Conservation (phyloP, 2,113 vertebrate species). For the Hydrochoerus hydrochaeris region DNA sequence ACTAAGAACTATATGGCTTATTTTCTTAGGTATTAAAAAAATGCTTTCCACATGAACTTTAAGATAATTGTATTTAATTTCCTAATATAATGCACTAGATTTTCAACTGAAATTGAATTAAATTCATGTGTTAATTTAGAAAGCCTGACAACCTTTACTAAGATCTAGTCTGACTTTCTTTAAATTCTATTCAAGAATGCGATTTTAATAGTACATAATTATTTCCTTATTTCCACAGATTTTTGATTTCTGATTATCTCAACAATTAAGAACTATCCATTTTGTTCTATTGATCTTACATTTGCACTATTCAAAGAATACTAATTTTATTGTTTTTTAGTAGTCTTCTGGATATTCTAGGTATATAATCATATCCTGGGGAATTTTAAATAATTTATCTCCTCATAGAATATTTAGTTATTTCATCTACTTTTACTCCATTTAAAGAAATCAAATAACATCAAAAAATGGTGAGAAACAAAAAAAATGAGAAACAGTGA, state of each 20-base stretch:
- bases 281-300: not conserved
- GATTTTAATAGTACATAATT: constrained; percentile 13
- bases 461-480: not conserved
- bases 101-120: constrained; percentile 41
- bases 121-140: constrained; percentile 45
- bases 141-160: constrained; percentile 16
- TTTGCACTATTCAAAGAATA: not conserved
- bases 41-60: not conserved
- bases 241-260: constrained; percentile 17
- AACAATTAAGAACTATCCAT: not conserved
- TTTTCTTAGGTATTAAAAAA: constrained; percentile 46
- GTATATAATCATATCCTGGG: not conserved
- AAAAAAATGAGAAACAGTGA: not conserved
- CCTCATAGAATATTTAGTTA: constrained; percentile 13
- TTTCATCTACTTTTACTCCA: constrained; percentile 33
- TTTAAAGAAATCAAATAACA: constrained; percentile 42
- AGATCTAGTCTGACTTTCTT: constrained; percentile 16
- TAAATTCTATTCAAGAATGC: constrained; percentile 36
- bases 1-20: not conserved
- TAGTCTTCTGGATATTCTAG: not conserved
- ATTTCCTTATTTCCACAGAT: not conserved
- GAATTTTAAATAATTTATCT: not conserved
- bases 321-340: not conserved
- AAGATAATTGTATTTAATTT: constrained; percentile 21
- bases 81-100: not conserved